phyloP scores from a whole-genome alignment of 2,888 invertebrate species.

The Netelia fuscicornis region DNA sequence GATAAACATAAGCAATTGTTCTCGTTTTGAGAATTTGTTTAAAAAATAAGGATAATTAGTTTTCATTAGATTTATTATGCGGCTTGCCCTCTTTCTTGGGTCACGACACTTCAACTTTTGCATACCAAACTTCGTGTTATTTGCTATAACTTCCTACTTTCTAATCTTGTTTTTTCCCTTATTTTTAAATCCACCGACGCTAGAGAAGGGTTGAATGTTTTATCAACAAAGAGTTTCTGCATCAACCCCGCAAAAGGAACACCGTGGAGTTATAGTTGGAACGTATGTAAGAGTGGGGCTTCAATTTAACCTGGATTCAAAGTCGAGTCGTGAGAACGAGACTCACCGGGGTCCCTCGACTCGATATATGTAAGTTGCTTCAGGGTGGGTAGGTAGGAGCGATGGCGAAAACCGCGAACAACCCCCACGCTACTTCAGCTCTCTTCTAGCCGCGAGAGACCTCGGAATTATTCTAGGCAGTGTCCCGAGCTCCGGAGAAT shows the following conservation, averaged over 20 bases:
- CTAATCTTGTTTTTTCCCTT: neutral
- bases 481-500: slow-evolving; percentile 13
- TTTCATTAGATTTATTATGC: no score
- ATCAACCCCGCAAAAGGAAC: neutral
- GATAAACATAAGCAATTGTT: neutral
- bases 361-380: slow-evolving; percentile 34
- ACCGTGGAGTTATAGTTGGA: neutral
- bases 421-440: slow-evolving; percentile 2
- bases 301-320: slow-evolving; percentile 56
- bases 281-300: slow-evolving; percentile 4
- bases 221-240: neutral
- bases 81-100: no score
- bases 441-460: neutral
- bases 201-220: neutral
- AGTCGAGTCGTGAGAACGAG: slow-evolving; percentile 34
- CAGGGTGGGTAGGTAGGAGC: slow-evolving; percentile 5
- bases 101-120: no score
- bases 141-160: neutral
- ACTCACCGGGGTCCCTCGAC: slow-evolving; percentile 28
- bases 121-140: no score
- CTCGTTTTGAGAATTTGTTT: neutral
- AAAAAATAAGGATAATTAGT: neutral
- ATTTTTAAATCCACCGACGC: no score
- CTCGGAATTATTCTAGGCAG: slow-evolving; percentile 56
- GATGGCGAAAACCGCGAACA: slow-evolving; percentile 18